Percentiles rank a stretch among this genome's conserved stretches.
phyloP scores from a whole-genome alignment of 2,113 vertebrate species.

The Pampusana beccarii region DNA sequence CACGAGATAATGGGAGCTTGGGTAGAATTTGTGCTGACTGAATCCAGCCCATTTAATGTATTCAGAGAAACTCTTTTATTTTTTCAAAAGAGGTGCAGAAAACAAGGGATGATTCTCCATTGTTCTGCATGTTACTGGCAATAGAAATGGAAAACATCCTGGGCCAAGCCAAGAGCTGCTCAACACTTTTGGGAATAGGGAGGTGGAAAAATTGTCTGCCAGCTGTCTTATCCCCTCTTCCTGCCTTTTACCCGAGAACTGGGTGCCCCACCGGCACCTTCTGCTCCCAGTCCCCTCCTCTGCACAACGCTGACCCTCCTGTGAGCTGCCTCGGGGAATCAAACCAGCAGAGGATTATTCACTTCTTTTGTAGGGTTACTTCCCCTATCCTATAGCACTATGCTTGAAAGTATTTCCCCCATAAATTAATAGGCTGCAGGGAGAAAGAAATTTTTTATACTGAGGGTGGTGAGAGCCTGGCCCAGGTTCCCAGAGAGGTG shows the following conservation, averaged over 20 bases:
- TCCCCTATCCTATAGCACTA: no score
- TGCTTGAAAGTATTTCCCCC: background rate
- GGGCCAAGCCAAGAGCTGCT: background rate
- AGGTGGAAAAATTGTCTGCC: background rate
- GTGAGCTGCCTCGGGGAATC: background rate
- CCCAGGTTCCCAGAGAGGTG: no score
- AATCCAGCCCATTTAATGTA: background rate
- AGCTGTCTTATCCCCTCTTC: conserved; percentile 7
- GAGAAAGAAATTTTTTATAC: no score
- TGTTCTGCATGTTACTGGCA: background rate
- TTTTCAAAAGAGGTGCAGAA: conserved; percentile 3
- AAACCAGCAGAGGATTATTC: background rate
- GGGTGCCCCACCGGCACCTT: background rate
- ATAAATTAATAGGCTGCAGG: background rate
- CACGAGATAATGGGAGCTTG: conserved; percentile 1
- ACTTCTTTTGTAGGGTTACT: background rate
- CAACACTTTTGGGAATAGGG: background rate
- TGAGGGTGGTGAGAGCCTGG: no score
- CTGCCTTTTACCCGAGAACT: background rate
- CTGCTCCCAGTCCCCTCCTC: background rate
- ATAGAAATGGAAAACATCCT: conserved; percentile 24
- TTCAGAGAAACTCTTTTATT: background rate
- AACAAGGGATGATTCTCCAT: conserved; percentile 5
- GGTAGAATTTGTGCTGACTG: background rate
- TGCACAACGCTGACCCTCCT: rapidly evolving